Evolutionary conservation across 1,140 invertebrate genomes (phyloP), one percentile per base, ranked within the genome.

Genomic region (Trichonephila clavipes): DNA sequence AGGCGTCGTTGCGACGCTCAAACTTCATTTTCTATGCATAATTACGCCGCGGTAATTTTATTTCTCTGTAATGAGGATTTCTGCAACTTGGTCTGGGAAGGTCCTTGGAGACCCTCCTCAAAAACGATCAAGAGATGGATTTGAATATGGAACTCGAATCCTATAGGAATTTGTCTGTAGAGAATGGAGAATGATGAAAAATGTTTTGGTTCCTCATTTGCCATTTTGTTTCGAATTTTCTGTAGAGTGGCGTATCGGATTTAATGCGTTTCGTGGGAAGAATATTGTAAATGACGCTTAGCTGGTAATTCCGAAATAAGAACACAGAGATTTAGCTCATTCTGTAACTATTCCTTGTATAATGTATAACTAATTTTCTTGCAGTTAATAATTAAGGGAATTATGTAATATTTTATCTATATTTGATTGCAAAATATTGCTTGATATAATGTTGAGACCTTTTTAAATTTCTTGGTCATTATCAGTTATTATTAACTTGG

Each of bases 1-100:
- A 19, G 24, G 44, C 58, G 51, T 85, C 83, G 44, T 28, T 58
- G 83, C 83, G 66, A 69, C 66, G 81, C 81, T 40, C 40, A 85
- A 61, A 85, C 83, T 61, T 61, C 40, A 85, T 85, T 85, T 85
- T 85, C 51, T 61, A 44, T 85, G 83, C 83, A 85, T 85, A 85
- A 85, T 85, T 85, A 51, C 83, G 58, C 83, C 59, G 83, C 51
- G 83, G 83, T 85, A 85, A 85, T 85, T 85, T 85, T 85, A 85
- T 85, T 85, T 85, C 40, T 58, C 58, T 51, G n/a, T 85, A 85
- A 85, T 85, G 51, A 61, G 83, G 83, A 85, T 85, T 85, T 40
- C 28, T 34, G 28, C 16, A 40, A 77, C 72, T 34, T 34, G 28
- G 24, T 18, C n/a, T 24, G 10, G 28, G 24, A 19, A 34, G 28